Conservation (phyloP, 2,888 invertebrate genomes). For the Tubulanus polymorphus region DNA sequence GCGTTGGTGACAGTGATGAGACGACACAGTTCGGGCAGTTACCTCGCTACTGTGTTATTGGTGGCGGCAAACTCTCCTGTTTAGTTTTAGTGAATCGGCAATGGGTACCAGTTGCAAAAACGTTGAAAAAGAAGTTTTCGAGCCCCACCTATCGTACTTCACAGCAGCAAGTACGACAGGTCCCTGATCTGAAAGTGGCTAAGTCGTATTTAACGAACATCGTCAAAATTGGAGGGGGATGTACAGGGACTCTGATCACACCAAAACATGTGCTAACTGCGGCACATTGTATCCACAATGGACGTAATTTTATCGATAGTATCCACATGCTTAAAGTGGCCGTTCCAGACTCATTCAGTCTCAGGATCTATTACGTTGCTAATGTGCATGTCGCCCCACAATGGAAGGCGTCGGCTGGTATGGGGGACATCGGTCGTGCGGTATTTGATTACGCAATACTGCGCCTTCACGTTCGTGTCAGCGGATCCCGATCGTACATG, state of each 20-base stretch:
- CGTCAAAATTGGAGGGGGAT: constrained; percentile 21
- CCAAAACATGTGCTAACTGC: constrained; percentile 40
- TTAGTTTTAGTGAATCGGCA: too few relatives aligned
- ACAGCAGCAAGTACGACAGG: too few relatives aligned
- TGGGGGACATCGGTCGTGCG: constrained; percentile 18
- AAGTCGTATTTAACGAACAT: not conserved
- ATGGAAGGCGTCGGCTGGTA: constrained; percentile 25
- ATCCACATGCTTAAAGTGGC: constrained; percentile 36
- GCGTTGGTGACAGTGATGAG: too few relatives aligned
- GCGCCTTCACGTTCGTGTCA: constrained; percentile 30
- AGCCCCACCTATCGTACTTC: too few relatives aligned
- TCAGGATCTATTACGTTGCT: constrained; percentile 32
- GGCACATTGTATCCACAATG: constrained; percentile 46
- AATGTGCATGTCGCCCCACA: constrained; percentile 33
- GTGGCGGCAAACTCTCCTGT: too few relatives aligned
- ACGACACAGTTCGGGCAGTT: too few relatives aligned
- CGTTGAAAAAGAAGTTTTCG: too few relatives aligned
- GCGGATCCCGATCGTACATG: constrained; percentile 33
- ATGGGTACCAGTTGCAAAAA: too few relatives aligned
- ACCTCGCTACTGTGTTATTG: too few relatives aligned
- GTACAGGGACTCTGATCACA: constrained; percentile 42
- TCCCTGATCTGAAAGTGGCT: too few relatives aligned
- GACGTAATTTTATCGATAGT: constrained; percentile 28
- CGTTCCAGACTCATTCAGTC: constrained; percentile 33
- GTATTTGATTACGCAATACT: constrained; percentile 41